A percentile compares a stretch with the other conserved stretches of the same genome.
Evolutionary conservation across 1,140 invertebrate genomes (phyloP).

Genomic region (Heliothis virescens): DNA sequence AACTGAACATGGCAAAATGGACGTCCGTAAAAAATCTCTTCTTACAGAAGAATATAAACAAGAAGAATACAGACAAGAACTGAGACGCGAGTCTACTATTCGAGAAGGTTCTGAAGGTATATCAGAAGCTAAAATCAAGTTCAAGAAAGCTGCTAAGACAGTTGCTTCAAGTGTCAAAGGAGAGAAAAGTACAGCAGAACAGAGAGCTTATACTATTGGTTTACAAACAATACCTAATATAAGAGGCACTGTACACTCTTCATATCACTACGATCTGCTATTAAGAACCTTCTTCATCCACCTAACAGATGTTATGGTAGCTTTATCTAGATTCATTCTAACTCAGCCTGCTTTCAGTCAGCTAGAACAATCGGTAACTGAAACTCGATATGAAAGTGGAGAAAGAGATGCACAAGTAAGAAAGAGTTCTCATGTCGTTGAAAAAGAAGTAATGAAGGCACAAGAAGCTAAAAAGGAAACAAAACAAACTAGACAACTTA

Average conservation of each 20-base stretch:
- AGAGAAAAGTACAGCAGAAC: slow-evolving; percentile 56
- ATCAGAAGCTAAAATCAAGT: slow-evolving; percentile 8
- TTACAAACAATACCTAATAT: slow-evolving; percentile 75
- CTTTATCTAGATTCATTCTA: slow-evolving; percentile 71
- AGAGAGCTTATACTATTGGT: slow-evolving; percentile 68
- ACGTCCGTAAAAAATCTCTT: neutral
- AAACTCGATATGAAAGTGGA: neutral
- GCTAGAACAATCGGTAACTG: neutral
- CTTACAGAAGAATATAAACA: slow-evolving; percentile 21
- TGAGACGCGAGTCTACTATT: neutral
- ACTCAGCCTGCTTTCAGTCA: slow-evolving; percentile 56
- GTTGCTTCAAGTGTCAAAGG: slow-evolving; percentile 42
- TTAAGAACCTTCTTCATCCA: slow-evolving; percentile 82
- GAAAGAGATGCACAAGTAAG: neutral
- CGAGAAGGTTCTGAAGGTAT: slow-evolving; percentile 21
- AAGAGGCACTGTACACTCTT: slow-evolving; percentile 60
- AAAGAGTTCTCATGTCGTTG: slow-evolving; percentile 14
- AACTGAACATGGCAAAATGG: neutral
- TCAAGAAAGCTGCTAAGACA: slow-evolving; percentile 26
- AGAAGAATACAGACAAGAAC: neutral
- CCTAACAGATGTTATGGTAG: slow-evolving; percentile 81
- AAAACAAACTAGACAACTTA: slow-evolving; percentile 18
- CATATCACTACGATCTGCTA: slow-evolving; percentile 68
- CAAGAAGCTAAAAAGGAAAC: slow-evolving; percentile 32
- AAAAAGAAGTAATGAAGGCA: neutral